Evolutionary conservation across 2,113 vertebrate genomes (phyloP).

Genomic region (Cranoglanis bouderius): DNA sequence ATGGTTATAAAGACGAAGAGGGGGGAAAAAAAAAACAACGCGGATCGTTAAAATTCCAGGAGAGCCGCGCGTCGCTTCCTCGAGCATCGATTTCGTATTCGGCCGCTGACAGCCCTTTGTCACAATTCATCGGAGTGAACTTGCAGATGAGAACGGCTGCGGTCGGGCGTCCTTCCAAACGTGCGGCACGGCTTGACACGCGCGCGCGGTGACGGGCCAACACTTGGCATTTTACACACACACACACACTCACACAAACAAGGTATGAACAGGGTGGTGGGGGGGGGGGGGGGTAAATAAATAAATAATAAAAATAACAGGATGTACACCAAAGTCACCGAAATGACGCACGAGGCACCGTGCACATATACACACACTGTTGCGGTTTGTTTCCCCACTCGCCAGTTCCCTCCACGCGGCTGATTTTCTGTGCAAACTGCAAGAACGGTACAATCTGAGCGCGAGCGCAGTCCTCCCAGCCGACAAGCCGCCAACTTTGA

Average conservation of each 20-base stretch:
- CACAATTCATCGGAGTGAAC: conserved; percentile 76
- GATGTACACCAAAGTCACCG: conserved; percentile 57
- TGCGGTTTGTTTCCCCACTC: background rate
- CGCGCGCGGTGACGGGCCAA: conserved; percentile 59
- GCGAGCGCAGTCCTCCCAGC: conserved; percentile 49
- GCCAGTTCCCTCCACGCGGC: conserved; percentile 30
- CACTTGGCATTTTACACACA: conserved; percentile 65
- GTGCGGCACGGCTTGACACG: conserved; percentile 65
- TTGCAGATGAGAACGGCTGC: conserved; percentile 72
- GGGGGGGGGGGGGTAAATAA: too few relatives aligned
- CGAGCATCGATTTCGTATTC: conserved; percentile 73
- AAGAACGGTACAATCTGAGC: background rate
- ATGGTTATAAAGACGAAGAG: conserved; percentile 60
- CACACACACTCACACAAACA: conserved; percentile 27
- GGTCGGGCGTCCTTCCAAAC: conserved; percentile 74
- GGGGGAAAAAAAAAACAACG: conserved; percentile 16
- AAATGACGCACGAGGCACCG: conserved; percentile 57
- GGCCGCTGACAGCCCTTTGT: conserved; percentile 75
- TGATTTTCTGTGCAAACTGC: conserved; percentile 39
- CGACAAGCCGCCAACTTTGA: conserved; percentile 64
- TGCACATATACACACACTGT: background rate
- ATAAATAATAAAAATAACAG: background rate
- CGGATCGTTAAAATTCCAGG: conserved; percentile 72
- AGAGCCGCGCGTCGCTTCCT: conserved; percentile 65
- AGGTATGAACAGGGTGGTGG: background rate